Base-by-base conservation (phyloP, 2,113 vertebrate genomes). In the Aldabrachelys gigantea region DNA sequence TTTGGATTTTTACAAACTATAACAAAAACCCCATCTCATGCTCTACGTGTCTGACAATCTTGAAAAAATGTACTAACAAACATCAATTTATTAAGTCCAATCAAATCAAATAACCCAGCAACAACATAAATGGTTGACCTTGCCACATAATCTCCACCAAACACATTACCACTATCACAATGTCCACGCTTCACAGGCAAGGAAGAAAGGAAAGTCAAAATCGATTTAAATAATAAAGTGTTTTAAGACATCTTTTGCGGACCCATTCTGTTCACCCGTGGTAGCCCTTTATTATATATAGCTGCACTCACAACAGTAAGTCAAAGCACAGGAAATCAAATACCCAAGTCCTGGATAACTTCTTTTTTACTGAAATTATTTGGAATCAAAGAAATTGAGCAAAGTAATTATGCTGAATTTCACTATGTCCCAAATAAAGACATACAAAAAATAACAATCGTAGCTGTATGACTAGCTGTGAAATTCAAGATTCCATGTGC, bases 1-100 rank as follows among this genome's bases (percentile, higher is more conserved):
- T 82, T 35, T 89, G 35, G 9, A 89, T 92, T 90, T 96, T 76
- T 95, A 80, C 21, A 88, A 91, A 93, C 27, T 87, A 62, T 16
- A 90, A 56, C 69, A 91, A 93, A 92, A 96, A 27, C 47, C 52
- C 31, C 3, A 5, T 49, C 44, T 88, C 53, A 75, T 93, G 89
- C 89, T 81, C 17, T 86, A 25, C n/a, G 84, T 62, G 41, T 88
- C 53, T 93, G 91, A 17, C 29, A 93, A 84, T 85, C 24, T 85
- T 65, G n/a, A 65, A 94, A 87, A 91, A 94, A 95, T 82, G 69
- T 16, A 29, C 27, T 75, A 59, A 65, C 5, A 69, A 75, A 85
- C 10, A 8, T 62, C 17, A 49, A 27, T 3, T 14, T 53, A 49
- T 2, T 75, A 65, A 22, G 2, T 79, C 53, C 57, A 82, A 65